phyloP scores from a whole-genome alignment of 2,113 vertebrate genomes.

The Apteryx mantelli region DNA sequence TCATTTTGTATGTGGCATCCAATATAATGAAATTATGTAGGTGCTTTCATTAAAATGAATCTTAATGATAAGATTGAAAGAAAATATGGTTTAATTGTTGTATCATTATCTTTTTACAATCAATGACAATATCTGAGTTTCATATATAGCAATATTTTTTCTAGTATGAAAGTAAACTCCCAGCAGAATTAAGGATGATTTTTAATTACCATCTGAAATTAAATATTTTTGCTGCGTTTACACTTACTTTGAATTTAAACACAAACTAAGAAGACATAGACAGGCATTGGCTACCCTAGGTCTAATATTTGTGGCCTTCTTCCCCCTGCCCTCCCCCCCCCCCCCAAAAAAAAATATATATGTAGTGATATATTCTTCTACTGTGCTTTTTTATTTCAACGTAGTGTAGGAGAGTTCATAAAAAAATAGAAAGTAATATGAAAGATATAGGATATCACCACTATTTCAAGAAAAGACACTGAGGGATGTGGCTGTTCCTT shows the following conservation, averaged over 20 bases:
- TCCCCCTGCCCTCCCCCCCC: no score
- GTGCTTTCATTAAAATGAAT: slow-evolving; percentile 24
- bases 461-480: background rate
- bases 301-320: background rate
- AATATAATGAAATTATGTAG: background rate
- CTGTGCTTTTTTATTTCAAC: background rate
- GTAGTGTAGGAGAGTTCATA: background rate
- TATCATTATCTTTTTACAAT: slow-evolving; percentile 20
- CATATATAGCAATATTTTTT: background rate
- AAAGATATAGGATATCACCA: background rate
- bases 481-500: background rate
- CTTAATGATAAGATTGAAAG: background rate
- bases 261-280: background rate
- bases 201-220: slow-evolving; percentile 45
- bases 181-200: background rate
- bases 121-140: background rate
- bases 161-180: slow-evolving; percentile 9
- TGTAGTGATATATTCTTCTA: background rate
- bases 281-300: background rate
- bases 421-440: background rate
- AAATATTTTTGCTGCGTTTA: background rate
- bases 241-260: background rate
- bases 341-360: no score
- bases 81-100: background rate
- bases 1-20: slow-evolving; percentile 11